These are phyloP conservation scores for silkworm (Bombyx mori) DNA, from an alignment of 1,140 invertebrate species.

Conservation along the genomic window ASM3026992v2 NC_085110.1:16799001-16799500, in stretches of 20 bases:
- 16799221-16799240: not conserved
- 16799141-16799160: not conserved
- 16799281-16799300: too few relatives aligned
- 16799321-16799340: too few relatives aligned
- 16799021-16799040: conserved; percentile 24
- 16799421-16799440: too few relatives aligned
- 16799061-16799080: conserved; percentile 50
- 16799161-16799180: not conserved
- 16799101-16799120: conserved; percentile 25
- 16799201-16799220: not conserved
- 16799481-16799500: not conserved
- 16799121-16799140: not conserved
- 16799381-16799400: too few relatives aligned
- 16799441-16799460: too few relatives aligned
- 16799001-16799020: conserved; percentile 39
- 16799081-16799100: conserved; percentile 42
- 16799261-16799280: not conserved
- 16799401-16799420: too few relatives aligned
- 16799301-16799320: too few relatives aligned
- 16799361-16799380: too few relatives aligned
- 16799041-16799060: conserved; percentile 29
- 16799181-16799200: not conserved
- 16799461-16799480: not conserved
- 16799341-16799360: too few relatives aligned
- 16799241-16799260: not conserved